Conservation (phyloP, 2,797 vertebrate species). For the Scolopax rusticola region DNA sequence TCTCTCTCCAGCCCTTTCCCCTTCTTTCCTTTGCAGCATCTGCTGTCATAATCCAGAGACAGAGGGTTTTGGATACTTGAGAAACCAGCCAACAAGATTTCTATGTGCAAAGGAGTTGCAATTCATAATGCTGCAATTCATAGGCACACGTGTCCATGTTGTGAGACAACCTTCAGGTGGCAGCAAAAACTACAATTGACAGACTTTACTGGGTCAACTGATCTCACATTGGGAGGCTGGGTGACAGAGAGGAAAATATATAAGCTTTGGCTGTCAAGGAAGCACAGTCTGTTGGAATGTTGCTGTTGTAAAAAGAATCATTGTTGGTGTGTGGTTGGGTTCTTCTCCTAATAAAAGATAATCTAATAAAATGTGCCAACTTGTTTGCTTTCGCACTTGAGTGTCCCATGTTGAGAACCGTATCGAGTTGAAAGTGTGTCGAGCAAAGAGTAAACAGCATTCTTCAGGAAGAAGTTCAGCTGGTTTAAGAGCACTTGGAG, state of each 20-base stretch:
- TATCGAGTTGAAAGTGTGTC: not conserved
- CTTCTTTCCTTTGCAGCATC: too few species aligned
- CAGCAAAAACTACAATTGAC: not conserved
- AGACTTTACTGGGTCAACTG: not conserved
- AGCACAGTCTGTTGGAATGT: not conserved
- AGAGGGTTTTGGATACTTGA: not conserved
- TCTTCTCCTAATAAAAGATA: constrained; percentile 25
- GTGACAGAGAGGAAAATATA: not conserved
- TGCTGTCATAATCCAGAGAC: fast-evolving
- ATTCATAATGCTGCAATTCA: fast-evolving
- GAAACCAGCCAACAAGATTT: not conserved
- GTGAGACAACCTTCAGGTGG: not conserved
- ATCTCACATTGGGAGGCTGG: not conserved
- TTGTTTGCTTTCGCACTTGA: constrained; percentile 6
- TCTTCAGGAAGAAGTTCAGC: constrained; percentile 25
- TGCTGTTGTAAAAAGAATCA: not conserved
- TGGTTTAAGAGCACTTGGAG: constrained; percentile 31
- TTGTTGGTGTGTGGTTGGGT: not conserved
- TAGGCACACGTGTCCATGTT: fast-evolving
- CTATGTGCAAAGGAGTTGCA: not conserved
- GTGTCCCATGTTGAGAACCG: not conserved
- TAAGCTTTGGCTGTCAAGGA: not conserved
- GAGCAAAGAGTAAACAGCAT: constrained; percentile 25
- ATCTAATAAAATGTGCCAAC: constrained; percentile 14
- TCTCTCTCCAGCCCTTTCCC: fast-evolving